Evolutionary conservation across 2,888 invertebrate species (phyloP).

Genomic region (Hybos culiciformis): DNA sequence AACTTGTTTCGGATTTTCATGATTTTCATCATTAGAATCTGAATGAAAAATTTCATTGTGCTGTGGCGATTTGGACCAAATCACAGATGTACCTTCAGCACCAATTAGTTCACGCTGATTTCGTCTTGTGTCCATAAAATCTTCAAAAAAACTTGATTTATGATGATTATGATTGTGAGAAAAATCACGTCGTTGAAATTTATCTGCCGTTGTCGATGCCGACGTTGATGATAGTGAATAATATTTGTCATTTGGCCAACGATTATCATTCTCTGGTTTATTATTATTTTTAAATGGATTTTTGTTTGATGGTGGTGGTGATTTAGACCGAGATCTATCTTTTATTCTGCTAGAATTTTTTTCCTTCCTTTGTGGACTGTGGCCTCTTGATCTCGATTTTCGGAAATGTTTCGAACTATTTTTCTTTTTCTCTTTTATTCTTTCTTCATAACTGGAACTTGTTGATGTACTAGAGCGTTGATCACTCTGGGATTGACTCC

Average conservation of each 20-base stretch:
- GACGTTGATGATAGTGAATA: too few species aligned
- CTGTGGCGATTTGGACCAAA: slow-evolving; percentile 65
- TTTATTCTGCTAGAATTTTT: too few species aligned
- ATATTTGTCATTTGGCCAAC: slow-evolving; percentile 26
- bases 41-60: slow-evolving; percentile 42
- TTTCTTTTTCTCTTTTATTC: too few species aligned
- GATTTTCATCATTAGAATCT: slow-evolving; percentile 36
- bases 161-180: slow-evolving; percentile 8
- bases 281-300: background rate
- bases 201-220: too few species aligned
- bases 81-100: slow-evolving; percentile 47
- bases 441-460: too few species aligned
- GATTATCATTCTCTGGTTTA: slow-evolving; percentile 14
- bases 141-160: slow-evolving; percentile 34
- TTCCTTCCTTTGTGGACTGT: too few species aligned
- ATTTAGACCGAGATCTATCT: too few species aligned
- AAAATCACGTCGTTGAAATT: slow-evolving; percentile 12
- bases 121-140: slow-evolving; percentile 55
- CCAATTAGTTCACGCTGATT: slow-evolving; percentile 64
- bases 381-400: too few species aligned
- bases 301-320: too few species aligned
- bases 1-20: slow-evolving; percentile 19
- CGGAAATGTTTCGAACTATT: too few species aligned
- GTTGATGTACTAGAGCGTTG: too few species aligned
- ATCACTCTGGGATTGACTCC: too few species aligned